These are phyloP conservation scores for Drosophila incognita DNA, from an alignment of 2,888 invertebrate species.

Conservation along the genomic window DNA sequence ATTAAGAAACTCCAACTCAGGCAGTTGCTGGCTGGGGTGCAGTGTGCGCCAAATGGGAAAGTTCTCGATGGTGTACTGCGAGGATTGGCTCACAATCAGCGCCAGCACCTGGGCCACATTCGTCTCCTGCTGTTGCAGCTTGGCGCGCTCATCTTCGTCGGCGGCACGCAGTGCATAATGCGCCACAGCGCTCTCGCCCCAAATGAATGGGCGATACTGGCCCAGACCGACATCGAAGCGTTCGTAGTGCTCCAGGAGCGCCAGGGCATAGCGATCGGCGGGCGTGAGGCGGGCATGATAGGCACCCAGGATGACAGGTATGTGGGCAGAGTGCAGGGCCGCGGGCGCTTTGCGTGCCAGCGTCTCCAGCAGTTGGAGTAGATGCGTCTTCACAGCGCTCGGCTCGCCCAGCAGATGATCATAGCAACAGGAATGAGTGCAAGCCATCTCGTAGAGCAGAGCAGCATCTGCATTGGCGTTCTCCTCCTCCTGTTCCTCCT, in stretches of 20 bases:
- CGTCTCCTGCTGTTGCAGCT: conserved; percentile 89
- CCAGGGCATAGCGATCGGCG: conserved; percentile 90
- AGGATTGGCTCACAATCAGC: conserved; percentile 88
- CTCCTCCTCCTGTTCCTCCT: conserved; percentile 8
- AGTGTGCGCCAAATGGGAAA: conserved; percentile 89
- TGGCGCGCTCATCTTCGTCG: conserved; percentile 86
- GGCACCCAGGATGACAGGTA: conserved; percentile 91
- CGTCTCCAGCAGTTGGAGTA: conserved; percentile 88
- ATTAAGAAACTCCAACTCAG: conserved; percentile 71
- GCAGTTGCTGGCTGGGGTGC: conserved; percentile 81
- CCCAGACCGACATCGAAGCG: conserved; percentile 88
- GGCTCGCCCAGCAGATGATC: conserved; percentile 88
- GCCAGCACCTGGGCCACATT: conserved; percentile 90
- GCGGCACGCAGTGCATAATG: conserved; percentile 88
- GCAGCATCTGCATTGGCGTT: conserved; percentile 54
- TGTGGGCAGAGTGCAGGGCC: conserved; percentile 88
- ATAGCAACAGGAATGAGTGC: conserved; percentile 91
- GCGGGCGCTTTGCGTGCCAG: conserved; percentile 88
- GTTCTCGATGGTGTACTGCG: conserved; percentile 89
- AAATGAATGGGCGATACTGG: conserved; percentile 92
- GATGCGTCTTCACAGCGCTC: conserved; percentile 86
- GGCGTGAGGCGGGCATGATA: conserved; percentile 90
- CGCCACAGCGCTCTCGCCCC: conserved; percentile 92
- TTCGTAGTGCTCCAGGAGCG: conserved; percentile 90
- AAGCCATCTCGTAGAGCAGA: conserved; percentile 90